Evolutionary conservation across 2,888 invertebrate species (phyloP).

Genomic region (Drosophila infuscata): DNA sequence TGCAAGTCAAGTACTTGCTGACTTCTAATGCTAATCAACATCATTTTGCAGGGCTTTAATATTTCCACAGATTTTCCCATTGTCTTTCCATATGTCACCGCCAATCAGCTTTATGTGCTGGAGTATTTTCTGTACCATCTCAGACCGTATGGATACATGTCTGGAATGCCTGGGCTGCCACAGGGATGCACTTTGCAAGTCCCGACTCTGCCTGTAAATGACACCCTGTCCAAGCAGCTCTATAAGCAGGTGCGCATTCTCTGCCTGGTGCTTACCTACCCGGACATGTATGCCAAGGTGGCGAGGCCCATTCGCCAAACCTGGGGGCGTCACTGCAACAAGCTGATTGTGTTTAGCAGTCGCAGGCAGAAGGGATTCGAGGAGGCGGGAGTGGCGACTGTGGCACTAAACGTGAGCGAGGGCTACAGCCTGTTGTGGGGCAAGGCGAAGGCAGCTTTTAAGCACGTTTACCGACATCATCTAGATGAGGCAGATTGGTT

Average conservation of each 20-base stretch:
- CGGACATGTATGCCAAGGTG: slow-evolving; percentile 92
- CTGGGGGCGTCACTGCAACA: slow-evolving; percentile 96
- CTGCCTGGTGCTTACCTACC: slow-evolving; percentile 85
- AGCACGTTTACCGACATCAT: slow-evolving; percentile 93
- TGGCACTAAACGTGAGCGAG: slow-evolving; percentile 93
- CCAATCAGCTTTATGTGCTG: slow-evolving; percentile 96
- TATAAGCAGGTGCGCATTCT: slow-evolving; percentile 47
- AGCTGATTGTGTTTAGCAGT: slow-evolving; percentile 93
- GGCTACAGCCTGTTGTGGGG: slow-evolving; percentile 96
- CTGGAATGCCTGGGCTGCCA: slow-evolving; percentile 62
- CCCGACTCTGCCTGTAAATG: not conserved
- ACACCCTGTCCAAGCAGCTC: slow-evolving; percentile 27
- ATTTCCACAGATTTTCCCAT: slow-evolving; percentile 96
- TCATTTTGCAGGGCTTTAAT: slow-evolving; percentile 69
- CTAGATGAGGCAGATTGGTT: slow-evolving; percentile 97
- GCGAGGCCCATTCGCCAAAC: slow-evolving; percentile 96
- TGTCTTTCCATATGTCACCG: slow-evolving; percentile 96
- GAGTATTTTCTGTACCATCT: slow-evolving; percentile 98
- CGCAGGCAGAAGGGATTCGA: slow-evolving; percentile 46
- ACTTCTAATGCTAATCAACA: not conserved
- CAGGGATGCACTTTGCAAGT: not conserved
- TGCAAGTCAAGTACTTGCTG: not conserved
- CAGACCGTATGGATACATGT: slow-evolving; percentile 89
- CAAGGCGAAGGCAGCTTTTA: slow-evolving; percentile 97
- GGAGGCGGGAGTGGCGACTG: slow-evolving; percentile 88